These are phyloP conservation scores for Tanypteryx hageni DNA, from an alignment of 2,888 invertebrate genomes.

Conservation along the genomic window DNA sequence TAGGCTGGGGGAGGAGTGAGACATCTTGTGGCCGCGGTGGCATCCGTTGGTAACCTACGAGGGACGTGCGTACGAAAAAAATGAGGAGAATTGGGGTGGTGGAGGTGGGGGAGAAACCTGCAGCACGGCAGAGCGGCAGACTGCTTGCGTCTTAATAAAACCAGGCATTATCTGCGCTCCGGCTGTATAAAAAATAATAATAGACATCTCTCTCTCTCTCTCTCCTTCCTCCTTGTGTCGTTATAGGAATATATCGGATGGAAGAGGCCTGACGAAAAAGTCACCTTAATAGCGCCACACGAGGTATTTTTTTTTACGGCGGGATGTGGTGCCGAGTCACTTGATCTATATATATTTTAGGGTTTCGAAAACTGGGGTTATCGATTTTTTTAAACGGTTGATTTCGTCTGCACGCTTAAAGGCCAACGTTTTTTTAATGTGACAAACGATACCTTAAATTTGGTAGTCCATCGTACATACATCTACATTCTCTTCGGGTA, in stretches of 20 bases:
- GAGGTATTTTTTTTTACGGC: not conserved
- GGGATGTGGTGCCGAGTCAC: no score
- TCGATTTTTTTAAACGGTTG: no score
- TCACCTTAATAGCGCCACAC: not conserved
- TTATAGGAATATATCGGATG: not conserved
- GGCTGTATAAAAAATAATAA: no score
- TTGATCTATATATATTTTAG: no score
- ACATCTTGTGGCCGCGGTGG: not conserved
- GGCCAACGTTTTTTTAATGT: no score
- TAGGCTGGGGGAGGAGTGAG: no score
- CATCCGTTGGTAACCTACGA: not conserved
- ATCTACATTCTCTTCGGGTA: no score
- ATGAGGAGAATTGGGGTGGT: not conserved
- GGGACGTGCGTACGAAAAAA: not conserved
- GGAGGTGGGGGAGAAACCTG: not conserved
- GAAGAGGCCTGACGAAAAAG: not conserved
- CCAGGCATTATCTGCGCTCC: not conserved
- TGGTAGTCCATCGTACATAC: no score
- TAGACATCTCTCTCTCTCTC: no score
- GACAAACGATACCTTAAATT: no score
- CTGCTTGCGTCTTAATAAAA: slow-evolving; percentile 12
- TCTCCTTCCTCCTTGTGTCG: not conserved
- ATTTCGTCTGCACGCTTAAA: no score
- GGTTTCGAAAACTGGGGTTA: no score
- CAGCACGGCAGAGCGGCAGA: not conserved